Base-by-base conservation (phyloP, 2,888 invertebrate species). In the Trichogramma evanescens region DNA sequence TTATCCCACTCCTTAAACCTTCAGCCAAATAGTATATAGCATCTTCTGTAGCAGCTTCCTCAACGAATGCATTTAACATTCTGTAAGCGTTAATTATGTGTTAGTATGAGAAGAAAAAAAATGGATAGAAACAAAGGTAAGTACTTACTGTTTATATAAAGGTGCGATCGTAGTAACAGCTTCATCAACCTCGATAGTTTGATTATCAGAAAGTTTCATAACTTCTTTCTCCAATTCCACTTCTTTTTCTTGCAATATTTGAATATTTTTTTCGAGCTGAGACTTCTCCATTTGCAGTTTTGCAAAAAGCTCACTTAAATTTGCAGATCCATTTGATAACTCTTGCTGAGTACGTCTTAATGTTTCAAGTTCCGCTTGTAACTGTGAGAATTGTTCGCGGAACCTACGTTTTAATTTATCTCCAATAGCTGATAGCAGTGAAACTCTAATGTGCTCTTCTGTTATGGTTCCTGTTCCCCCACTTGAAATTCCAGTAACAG, bases 11-110 rank as follows among this genome's bases (percentile, higher is more conserved):
- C 65, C 95, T 85, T 63, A 98, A 79, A 7, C 95, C 96, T 81
- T 97, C 95, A 6, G 96, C 96, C 80, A 99, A 87, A 76, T 95
- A 96, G 78, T 98, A 99, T 74, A 99, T 95, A 63, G 96, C 93
- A 83, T 99, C 99, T 82, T 99, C 98, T 56, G 93, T 86, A 10
- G 99, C 96, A 65, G 97, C 95, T 82, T 99, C 99, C 79, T 98
- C 96, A 54, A 95, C 95, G 81, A 93, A 97, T 50, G 95, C 89
- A 79, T 91, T 93, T 63, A 97, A 80, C 72, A 98, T 86, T 76
- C 91, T 91, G 71, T 2, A 79, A 79, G 66, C 61, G 61, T 45
- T 8, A 26, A 13, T 45, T 52, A 10, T 13, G 49, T 55, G 42
- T 40, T n/a, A 52, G 40, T 8, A 10, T 54, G 48, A 45, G 42